Percentiles rank a stretch among this genome's conserved stretches.
Evolutionary conservation across 2,113 vertebrate genomes (phyloP).

Genomic region (Sinocyclocheilus anophthalmus): DNA sequence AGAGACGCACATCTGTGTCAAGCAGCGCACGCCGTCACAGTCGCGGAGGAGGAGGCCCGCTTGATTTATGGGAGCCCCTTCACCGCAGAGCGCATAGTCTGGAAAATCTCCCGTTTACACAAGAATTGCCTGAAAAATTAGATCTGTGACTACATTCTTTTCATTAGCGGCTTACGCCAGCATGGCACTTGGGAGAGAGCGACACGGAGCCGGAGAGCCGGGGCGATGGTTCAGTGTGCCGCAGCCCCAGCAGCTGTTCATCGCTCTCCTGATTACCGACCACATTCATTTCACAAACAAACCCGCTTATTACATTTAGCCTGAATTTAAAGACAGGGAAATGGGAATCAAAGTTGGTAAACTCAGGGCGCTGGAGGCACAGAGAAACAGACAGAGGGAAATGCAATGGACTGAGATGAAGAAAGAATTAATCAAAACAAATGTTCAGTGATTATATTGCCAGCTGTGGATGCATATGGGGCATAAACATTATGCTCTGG

Average conservation of each 20-base stretch:
- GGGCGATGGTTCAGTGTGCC: slow-evolving; percentile 74
- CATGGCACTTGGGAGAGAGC: slow-evolving; percentile 71
- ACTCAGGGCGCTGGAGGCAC: slow-evolving; percentile 67
- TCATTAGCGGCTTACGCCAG: slow-evolving; percentile 90
- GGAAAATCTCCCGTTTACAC: slow-evolving; percentile 99
- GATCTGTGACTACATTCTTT: slow-evolving; percentile 98
- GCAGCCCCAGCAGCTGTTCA: slow-evolving; percentile 74
- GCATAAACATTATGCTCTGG: slow-evolving; percentile 39
- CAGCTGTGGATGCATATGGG: slow-evolving; percentile 59
- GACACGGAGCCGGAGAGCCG: slow-evolving; percentile 61
- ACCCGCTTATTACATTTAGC: slow-evolving; percentile 76
- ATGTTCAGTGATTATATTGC: slow-evolving; percentile 53
- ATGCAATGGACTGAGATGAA: slow-evolving; percentile 41
- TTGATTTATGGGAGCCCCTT: slow-evolving; percentile 90
- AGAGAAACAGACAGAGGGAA: slow-evolving; percentile 35
- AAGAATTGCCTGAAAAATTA: slow-evolving; percentile 99
- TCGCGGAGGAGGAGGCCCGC: slow-evolving; percentile 77
- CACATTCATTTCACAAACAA: slow-evolving; percentile 75
- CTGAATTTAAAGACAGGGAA: slow-evolving; percentile 76
- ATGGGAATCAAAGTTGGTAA: slow-evolving; percentile 68
- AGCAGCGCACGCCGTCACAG: neutral
- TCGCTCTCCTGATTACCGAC: slow-evolving; percentile 71
- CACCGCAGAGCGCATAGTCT: slow-evolving; percentile 86
- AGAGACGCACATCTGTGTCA: slow-evolving; percentile 18
- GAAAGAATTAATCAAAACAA: slow-evolving; percentile 58